Evolutionary conservation across 2,113 vertebrate genomes (phyloP), one percentile per base, ranked within the genome.

Genomic region (Capreolus pygargus): DNA sequence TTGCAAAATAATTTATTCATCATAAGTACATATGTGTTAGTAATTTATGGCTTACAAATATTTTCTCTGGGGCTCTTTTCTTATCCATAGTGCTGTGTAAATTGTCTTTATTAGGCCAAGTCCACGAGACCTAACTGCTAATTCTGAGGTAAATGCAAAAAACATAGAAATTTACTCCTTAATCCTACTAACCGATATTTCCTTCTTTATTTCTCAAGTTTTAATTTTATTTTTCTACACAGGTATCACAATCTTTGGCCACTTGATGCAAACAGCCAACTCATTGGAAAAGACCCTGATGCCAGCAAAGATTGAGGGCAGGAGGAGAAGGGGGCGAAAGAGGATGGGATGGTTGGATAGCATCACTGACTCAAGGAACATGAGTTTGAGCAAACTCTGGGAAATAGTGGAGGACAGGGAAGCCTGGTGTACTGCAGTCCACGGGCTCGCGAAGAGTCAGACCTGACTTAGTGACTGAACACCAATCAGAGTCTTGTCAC

Each of bases 1-100:
- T 58, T 93, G 60, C 50, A 50, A 95, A 96, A 97, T 97, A 94
- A 96, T 96, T 96, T 97, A 98, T 97, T 98, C 87, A 97, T 98
- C 88, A 45, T 78, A 96, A 96, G 79, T 96, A 96, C 67, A 92
- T 86, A 97, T 23, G 30, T 96, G 95, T 97, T 97, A 93, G 95
- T 89, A 96, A 97, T 97, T 98, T 91, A 95, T 97, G 90, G 28
- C 60, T 97, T 88, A 92, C 81, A 97, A 95, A 98, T 97, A 97
- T 94, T 98, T 91, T 97, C 82, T 95, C 60, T 97, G 30, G 54
- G 60, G 58, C 39, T 96, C 82, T 91, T 95, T 79, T 94, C 90
- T 95, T 90, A 89, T 78, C 85, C 39, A 91, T 61, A 92, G 11
- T 60, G n/a, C 92, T 93, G n/a, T 60, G 39, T 89, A 93, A 98